A percentile compares a stretch with the other conserved stretches of the same genome.
Conservation (phyloP, 2,797 vertebrate genomes). For the Microctenopoma steveboyesi region DNA sequence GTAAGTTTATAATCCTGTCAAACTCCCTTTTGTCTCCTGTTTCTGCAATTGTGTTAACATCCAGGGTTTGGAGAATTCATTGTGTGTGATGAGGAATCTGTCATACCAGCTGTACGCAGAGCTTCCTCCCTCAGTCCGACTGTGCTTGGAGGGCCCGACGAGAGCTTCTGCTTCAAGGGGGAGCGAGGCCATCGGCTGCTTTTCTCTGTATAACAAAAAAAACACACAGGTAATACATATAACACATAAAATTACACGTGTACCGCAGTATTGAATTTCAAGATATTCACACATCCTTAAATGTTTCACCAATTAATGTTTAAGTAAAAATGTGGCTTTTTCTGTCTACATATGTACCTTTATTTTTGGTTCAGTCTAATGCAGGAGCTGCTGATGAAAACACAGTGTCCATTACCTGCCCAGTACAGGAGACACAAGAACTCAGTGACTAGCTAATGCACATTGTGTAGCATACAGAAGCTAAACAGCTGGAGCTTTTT, state of each 20-base stretch:
- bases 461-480: too few species aligned
- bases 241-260: too few species aligned
- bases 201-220: conserved; percentile 90
- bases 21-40: neutral
- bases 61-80: conserved; percentile 93
- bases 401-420: too few species aligned
- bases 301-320: neutral
- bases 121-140: conserved; percentile 88
- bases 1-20: neutral
- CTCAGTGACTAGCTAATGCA: too few species aligned
- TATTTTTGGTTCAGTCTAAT: too few species aligned
- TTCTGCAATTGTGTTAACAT: neutral
- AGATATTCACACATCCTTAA: neutral
- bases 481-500: too few species aligned
- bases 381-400: too few species aligned
- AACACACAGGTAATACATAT: conserved; percentile 41
- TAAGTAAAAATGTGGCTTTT: too few species aligned
- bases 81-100: conserved; percentile 95
- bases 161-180: conserved; percentile 67
- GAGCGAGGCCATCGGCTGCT: conserved; percentile 89
- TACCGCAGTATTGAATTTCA: neutral
- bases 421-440: too few species aligned
- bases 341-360: too few species aligned
- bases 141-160: conserved; percentile 88
- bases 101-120: conserved; percentile 95